A percentile compares a stretch with the other conserved stretches of the same genome.
These are phyloP conservation scores for Leptoteleia sp. DNA, from an alignment of 1,140 invertebrate species.

Conservation along the genomic window DNA sequence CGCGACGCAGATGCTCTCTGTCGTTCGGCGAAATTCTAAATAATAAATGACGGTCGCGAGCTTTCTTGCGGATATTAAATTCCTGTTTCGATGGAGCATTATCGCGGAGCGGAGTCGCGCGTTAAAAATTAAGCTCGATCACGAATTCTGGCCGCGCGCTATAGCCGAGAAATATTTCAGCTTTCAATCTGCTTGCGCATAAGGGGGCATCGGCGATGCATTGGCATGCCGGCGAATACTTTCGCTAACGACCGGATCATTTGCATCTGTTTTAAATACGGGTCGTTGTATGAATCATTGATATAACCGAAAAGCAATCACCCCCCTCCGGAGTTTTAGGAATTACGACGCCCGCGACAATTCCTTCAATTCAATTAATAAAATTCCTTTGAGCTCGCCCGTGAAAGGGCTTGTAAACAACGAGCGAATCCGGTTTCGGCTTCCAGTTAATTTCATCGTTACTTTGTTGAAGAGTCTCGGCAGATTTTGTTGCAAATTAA, in stretches of 20 bases:
- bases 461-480: slow-evolving; percentile 9
- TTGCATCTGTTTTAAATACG: slow-evolving; percentile 54
- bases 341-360: slow-evolving; percentile 12
- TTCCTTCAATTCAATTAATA: slow-evolving; percentile 39
- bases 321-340: slow-evolving; percentile 20
- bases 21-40: no score
- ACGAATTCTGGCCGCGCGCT: slow-evolving; percentile 11
- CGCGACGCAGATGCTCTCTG: no score
- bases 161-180: slow-evolving; percentile 32
- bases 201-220: slow-evolving; percentile 20
- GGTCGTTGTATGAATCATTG: slow-evolving; percentile 53
- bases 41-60: no score
- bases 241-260: slow-evolving; percentile 48
- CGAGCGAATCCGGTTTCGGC: slow-evolving; percentile 21
- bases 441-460: slow-evolving; percentile 36
- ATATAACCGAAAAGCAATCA: slow-evolving; percentile 49
- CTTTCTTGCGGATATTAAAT: slow-evolving; percentile 17
- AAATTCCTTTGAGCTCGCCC: slow-evolving; percentile 19
- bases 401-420: slow-evolving; percentile 11
- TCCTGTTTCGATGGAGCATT: slow-evolving; percentile 25
- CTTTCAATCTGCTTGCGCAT: slow-evolving; percentile 46
- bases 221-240: slow-evolving; percentile 15
- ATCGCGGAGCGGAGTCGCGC: slow-evolving; percentile 2
- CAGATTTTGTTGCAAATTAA: slow-evolving; percentile 3
- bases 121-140: slow-evolving; percentile 31